These are phyloP conservation scores for Parthenolecanium corni DNA, from an alignment of 2,888 invertebrate species.

Conservation along the genomic window DNA sequence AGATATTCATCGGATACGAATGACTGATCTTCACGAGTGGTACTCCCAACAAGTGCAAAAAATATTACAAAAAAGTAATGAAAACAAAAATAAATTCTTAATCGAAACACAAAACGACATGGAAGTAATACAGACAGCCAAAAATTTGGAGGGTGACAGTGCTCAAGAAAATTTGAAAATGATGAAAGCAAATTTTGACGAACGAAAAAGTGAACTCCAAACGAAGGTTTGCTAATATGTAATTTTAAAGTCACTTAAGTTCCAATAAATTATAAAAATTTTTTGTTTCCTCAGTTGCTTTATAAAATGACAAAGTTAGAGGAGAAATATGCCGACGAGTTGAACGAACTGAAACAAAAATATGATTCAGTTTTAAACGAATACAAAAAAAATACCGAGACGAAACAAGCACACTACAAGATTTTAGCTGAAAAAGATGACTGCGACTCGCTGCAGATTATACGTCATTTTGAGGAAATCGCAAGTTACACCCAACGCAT, in stretches of 20 bases:
- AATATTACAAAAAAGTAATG: background rate
- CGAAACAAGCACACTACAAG: conserved; percentile 38
- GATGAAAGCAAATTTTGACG: background rate
- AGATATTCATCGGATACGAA: conserved; percentile 3
- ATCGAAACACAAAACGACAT: background rate
- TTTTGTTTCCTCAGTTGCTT: conserved; percentile 17
- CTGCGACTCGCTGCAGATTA: conserved; percentile 38
- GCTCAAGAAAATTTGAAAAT: background rate
- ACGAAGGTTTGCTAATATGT: background rate
- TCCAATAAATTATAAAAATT: background rate
- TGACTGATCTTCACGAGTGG: conserved; percentile 1
- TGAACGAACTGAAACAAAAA: conserved; percentile 42
- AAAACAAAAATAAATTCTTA: background rate
- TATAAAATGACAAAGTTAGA: conserved; percentile 26
- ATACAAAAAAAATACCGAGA: conserved; percentile 38
- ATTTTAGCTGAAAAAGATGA: conserved; percentile 45
- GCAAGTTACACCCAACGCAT: background rate
- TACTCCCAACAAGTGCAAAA: conserved; percentile 6
- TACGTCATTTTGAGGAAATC: conserved; percentile 3
- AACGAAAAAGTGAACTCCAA: conserved; percentile 6
- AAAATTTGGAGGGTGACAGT: background rate
- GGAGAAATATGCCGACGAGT: conserved; percentile 37
- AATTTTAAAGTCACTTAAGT: background rate
- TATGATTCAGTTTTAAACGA: conserved; percentile 40
- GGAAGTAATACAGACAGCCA: background rate